These are phyloP conservation scores for Prionace glauca DNA, from an alignment of 2,797 vertebrate species.

Conservation along the genomic window DNA sequence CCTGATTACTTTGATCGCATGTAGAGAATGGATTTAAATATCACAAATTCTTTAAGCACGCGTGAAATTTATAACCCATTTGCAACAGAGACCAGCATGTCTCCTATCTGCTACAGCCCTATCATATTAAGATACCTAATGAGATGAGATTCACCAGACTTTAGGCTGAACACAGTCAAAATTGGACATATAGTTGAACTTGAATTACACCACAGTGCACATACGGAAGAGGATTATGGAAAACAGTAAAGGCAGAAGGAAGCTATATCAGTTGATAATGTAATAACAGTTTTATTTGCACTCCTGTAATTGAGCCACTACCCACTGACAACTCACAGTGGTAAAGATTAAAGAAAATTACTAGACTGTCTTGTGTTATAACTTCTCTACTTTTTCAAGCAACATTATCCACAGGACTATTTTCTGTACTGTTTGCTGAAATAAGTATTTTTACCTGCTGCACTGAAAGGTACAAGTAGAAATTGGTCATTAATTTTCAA, in stretches of 20 bases:
- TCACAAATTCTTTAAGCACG: background rate
- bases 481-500: constrained; percentile 7
- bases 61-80: background rate
- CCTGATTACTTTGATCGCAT: background rate
- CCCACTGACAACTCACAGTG: background rate
- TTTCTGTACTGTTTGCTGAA: background rate
- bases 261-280: background rate
- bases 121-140: background rate
- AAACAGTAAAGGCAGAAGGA: background rate
- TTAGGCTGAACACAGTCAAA: background rate
- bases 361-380: background rate
- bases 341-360: background rate
- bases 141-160: background rate
- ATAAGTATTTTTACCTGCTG: background rate
- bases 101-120: background rate
- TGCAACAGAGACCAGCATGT: background rate
- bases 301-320: background rate
- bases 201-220: background rate
- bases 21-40: background rate
- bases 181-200: background rate
- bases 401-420: too few relatives aligned
- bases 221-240: background rate
- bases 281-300: background rate
- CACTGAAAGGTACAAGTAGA: background rate
- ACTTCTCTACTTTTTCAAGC: background rate